Evolutionary conservation across 2,888 invertebrate species (phyloP).

Genomic region (Cybosia mesomella): DNA sequence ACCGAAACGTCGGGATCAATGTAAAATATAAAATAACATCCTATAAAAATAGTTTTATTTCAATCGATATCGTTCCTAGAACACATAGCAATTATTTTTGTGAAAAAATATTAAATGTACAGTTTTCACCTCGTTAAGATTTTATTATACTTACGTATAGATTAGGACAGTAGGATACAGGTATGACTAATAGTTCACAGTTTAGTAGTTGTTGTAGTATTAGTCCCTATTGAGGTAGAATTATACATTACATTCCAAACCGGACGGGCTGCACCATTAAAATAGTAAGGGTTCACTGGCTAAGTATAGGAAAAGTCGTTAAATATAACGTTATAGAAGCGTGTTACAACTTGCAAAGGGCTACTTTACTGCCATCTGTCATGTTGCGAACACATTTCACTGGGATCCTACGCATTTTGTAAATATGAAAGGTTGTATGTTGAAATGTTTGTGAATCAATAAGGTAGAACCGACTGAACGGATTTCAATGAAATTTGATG

Average conservation of each 20-base stretch:
- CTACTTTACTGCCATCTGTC: slow-evolving; percentile 11
- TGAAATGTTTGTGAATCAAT: not conserved
- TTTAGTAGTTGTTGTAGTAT: not conserved
- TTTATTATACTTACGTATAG: too few relatives aligned
- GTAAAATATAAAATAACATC: too few relatives aligned
- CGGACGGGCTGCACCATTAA: slow-evolving; percentile 7
- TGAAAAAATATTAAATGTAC: too few relatives aligned
- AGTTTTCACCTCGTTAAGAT: too few relatives aligned
- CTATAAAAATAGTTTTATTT: too few relatives aligned
- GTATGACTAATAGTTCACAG: too few relatives aligned
- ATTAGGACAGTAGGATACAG: too few relatives aligned
- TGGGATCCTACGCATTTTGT: not conserved
- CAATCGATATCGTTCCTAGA: too few relatives aligned
- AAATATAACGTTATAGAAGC: slow-evolving; percentile 16
- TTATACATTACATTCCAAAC: not conserved
- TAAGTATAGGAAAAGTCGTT: slow-evolving; percentile 12
- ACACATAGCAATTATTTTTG: too few relatives aligned
- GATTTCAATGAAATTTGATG: not conserved
- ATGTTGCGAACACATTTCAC: not conserved
- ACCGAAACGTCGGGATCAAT: too few relatives aligned
- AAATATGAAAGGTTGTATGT: not conserved
- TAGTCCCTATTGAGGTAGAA: not conserved
- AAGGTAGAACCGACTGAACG: not conserved
- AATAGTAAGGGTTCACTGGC: slow-evolving; percentile 11
- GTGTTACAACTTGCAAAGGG: slow-evolving; percentile 19